phyloP scores from a whole-genome alignment of 2,797 vertebrate species.

The Helarctos malayanus region DNA sequence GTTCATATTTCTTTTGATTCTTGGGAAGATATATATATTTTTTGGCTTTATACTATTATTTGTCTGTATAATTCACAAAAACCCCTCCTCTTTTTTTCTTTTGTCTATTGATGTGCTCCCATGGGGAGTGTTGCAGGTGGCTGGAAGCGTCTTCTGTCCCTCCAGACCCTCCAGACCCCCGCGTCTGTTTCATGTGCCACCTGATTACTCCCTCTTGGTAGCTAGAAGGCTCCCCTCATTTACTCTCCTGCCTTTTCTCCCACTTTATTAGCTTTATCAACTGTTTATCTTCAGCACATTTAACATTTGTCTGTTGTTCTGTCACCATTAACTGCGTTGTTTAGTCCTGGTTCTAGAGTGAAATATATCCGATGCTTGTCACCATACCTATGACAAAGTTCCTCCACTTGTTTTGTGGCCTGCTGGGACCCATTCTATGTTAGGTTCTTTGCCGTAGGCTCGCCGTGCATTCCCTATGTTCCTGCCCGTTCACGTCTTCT shows the following conservation, averaged over 20 bases:
- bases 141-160: background rate
- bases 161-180: background rate
- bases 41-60: background rate
- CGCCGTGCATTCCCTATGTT: background rate
- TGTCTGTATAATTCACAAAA: background rate
- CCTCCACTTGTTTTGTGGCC: background rate
- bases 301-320: background rate
- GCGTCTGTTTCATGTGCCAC: accelerated
- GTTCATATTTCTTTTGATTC: background rate
- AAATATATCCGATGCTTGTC: background rate
- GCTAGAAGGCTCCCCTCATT: background rate
- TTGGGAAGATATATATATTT: background rate
- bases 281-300: no score
- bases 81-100: background rate
- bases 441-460: background rate
- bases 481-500: background rate
- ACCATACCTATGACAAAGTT: background rate
- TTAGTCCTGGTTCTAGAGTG: background rate
- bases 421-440: no score
- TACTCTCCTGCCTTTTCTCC: background rate
- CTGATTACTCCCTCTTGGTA: background rate
- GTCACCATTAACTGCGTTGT: background rate
- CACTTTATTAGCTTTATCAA: no score
- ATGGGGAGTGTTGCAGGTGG: background rate
- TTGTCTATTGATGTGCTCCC: background rate